Evolutionary conservation across 2,797 vertebrate species (phyloP), one percentile per base, ranked within the genome.

Genomic region (Gorsachius magnificus): DNA sequence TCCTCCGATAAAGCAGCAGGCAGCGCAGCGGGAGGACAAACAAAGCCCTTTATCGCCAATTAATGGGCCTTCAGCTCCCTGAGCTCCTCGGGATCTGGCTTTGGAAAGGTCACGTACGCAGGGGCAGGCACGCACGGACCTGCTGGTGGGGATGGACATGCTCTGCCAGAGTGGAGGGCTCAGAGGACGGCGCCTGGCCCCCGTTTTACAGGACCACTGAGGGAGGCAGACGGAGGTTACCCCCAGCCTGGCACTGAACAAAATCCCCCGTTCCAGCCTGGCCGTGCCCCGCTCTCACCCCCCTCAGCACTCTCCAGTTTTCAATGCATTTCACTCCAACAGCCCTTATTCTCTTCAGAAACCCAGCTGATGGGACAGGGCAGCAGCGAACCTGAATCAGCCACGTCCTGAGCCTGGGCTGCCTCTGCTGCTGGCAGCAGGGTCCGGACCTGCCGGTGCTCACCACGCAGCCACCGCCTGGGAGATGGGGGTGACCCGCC

Each of bases 121-220:
- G 86, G 58, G 33, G 31, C 5, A 22, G 45, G 61, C 65, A 21
- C 8, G 48, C 43, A 19, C 0, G 4, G 31, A 4, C 12, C 71
- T 11, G 25, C 1, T 3, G 28, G 13, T 43, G 43, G 64, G 38
- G 45, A 46, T 10, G 45, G 45, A 20, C 45, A 43, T 17, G 2
- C 8, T 2, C 56, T 12, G 26, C 20, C 63, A 3, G 38, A 12
- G 16, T 18, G 4, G 9, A 33, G 64, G 38, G 35, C 50, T 35
- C 1, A 1, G 41, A 6, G 28, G 36, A 20, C 0, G 0, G 11
- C 0, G 4, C 2, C 82, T 46, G 1, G 2, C 5, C 50, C 48
- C n/a, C 0, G 0, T 0, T 38, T 11, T 3, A 5, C 0, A 3
- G 22, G 5, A 14, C 9, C n/a, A 0, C 9, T 11, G 8, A 5